phyloP scores from a whole-genome alignment of 2,888 invertebrate genomes.

The Stenodera caucasica region DNA sequence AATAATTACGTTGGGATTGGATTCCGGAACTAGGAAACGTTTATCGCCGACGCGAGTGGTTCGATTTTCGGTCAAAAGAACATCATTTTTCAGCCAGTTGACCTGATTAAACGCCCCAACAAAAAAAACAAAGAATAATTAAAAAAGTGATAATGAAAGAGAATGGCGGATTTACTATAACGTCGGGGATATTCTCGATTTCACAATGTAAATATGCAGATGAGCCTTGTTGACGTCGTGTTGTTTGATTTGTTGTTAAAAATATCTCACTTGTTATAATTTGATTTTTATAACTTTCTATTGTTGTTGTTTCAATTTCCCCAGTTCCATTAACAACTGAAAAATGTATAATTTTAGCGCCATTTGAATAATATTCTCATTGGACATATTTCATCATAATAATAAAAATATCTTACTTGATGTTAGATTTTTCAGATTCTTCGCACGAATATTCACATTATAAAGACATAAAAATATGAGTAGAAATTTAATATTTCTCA shows the following conservation, averaged over 20 bases:
- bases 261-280: background rate
- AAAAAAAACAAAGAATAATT: too few species aligned
- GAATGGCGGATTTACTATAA: background rate
- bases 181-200: background rate
- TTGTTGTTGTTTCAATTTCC: background rate
- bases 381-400: too few species aligned
- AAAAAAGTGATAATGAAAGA: background rate
- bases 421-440: background rate
- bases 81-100: background rate
- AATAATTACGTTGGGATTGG: background rate
- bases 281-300: background rate
- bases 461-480: background rate
- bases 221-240: background rate
- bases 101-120: too few species aligned
- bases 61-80: background rate
- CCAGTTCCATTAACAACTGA: background rate
- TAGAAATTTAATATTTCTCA: background rate
- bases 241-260: background rate
- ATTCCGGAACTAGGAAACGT: background rate
- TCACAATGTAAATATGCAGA: background rate
- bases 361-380: background rate
- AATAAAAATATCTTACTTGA: background rate
- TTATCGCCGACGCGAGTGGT: background rate
- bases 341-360: background rate
- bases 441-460: background rate